Percentiles rank a stretch among this genome's conserved stretches.
phyloP scores from a whole-genome alignment of 2,888 invertebrate species.

The Pterostichus madidus region DNA sequence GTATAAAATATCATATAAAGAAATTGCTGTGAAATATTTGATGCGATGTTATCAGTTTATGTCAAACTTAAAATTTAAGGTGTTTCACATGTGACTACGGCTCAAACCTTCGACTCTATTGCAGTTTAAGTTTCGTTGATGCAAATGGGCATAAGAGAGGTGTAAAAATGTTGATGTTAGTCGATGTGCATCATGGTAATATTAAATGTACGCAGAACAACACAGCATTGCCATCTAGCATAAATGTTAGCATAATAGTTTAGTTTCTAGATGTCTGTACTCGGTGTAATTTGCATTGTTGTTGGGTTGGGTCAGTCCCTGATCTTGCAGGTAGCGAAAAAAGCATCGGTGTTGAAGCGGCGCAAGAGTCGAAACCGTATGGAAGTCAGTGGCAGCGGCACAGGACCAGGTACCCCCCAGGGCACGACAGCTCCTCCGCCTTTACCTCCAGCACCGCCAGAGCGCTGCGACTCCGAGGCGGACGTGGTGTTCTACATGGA shows the following conservation, averaged over 20 bases:
- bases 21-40: too few relatives aligned
- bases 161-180: too few relatives aligned
- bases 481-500: conserved; percentile 84
- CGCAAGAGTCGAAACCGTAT: conserved; percentile 84
- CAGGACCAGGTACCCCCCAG: conserved; percentile 71
- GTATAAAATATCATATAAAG: too few relatives aligned
- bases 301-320: conserved; percentile 81
- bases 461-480: conserved; percentile 80
- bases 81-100: too few relatives aligned
- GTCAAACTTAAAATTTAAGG: too few relatives aligned
- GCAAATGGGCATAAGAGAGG: too few relatives aligned
- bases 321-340: conserved; percentile 86
- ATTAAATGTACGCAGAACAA: neutral
- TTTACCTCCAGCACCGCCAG: conserved; percentile 70
- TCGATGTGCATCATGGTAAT: too few relatives aligned
- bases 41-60: too few relatives aligned
- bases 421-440: conserved; percentile 70
- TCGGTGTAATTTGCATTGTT: conserved; percentile 75
- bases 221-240: neutral
- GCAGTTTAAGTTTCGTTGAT: too few relatives aligned
- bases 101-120: too few relatives aligned
- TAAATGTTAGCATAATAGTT: conserved; percentile 71
- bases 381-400: conserved; percentile 77
- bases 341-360: conserved; percentile 86
- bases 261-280: conserved; percentile 61